Evolutionary conservation across 2,888 invertebrate species (phyloP).

Genomic region (Yponomeuta evonymella): DNA sequence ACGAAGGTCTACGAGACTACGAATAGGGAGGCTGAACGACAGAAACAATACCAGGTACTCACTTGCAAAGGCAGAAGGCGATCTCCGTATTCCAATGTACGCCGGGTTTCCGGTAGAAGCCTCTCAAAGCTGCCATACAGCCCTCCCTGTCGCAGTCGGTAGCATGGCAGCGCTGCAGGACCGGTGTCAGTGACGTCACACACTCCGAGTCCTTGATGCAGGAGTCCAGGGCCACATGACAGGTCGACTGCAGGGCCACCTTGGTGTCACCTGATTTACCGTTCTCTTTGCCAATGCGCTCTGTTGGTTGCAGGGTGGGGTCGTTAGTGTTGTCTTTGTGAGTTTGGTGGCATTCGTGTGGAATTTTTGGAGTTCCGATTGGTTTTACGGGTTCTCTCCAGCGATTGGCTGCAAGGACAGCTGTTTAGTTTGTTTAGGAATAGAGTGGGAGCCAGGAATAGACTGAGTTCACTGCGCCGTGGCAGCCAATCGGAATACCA

Average conservation of each 20-base stretch:
- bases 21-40: too few species aligned
- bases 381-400: not conserved
- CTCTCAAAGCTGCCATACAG: conserved; percentile 91
- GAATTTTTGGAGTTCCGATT: conserved; percentile 1
- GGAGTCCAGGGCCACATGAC: conserved; percentile 88
- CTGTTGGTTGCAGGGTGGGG: conserved; percentile 44
- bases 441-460: too few species aligned
- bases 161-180: conserved; percentile 87
- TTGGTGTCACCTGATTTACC: conserved; percentile 73
- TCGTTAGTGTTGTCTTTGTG: conserved; percentile 44
- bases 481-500: not conserved
- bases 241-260: conserved; percentile 86
- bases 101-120: conserved; percentile 88
- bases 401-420: not conserved
- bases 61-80: conserved; percentile 96
- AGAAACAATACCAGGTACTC: conserved; percentile 50
- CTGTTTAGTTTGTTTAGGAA: too few species aligned
- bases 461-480: too few species aligned
- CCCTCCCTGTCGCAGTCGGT: conserved; percentile 86
- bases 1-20: too few species aligned
- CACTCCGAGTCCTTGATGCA: conserved; percentile 90
- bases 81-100: conserved; percentile 91
- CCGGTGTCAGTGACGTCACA: conserved; percentile 86
- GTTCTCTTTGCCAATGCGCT: conserved; percentile 73
- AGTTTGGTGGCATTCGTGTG: conserved; percentile 27